Evolutionary conservation across 37 sponge, comb jelly and placozoan genomes (phyloP).

Genomic region (Spongia lamella): DNA sequence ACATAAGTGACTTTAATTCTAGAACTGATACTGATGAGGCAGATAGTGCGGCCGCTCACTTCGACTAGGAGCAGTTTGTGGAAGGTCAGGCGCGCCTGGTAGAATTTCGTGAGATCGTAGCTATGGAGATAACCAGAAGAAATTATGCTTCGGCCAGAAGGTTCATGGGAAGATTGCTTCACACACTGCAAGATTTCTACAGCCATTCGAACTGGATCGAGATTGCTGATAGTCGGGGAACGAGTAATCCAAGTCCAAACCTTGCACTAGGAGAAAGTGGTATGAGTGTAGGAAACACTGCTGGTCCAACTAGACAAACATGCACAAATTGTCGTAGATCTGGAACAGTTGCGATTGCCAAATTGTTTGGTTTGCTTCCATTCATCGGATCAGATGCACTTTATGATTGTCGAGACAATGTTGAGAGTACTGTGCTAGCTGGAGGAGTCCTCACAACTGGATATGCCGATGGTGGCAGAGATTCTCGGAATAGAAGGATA

Average conservation of each 20-base stretch:
- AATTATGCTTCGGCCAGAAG: constrained; percentile 17
- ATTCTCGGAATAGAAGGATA: background rate
- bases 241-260: background rate
- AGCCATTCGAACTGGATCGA: constrained; percentile 60
- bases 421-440: too few relatives aligned
- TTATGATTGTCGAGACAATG: too few relatives aligned
- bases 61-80: constrained; percentile 33
- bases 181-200: constrained; percentile 61
- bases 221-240: constrained; percentile 2
- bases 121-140: background rate
- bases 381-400: too few relatives aligned
- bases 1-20: constrained; percentile 25
- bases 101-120: background rate
- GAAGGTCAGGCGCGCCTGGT: constrained; percentile 33
- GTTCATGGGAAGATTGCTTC: constrained; percentile 29
- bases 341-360: background rate
- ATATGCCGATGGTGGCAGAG: constrained; percentile 20
- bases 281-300: constrained; percentile 15
- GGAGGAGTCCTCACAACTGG: constrained; percentile 33
- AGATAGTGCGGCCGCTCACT: constrained; percentile 24
- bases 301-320: constrained; percentile 10
- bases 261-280: constrained; percentile 4
- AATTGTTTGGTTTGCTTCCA: too few relatives aligned
- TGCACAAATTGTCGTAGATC: constrained; percentile 14
- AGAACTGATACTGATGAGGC: constrained; percentile 9